A percentile compares a stretch with the other conserved stretches of the same genome.
These are phyloP conservation scores for Caenorhabditis doughertyi DNA, from an alignment of 2,888 invertebrate species.

Conservation along the genomic window DNA sequence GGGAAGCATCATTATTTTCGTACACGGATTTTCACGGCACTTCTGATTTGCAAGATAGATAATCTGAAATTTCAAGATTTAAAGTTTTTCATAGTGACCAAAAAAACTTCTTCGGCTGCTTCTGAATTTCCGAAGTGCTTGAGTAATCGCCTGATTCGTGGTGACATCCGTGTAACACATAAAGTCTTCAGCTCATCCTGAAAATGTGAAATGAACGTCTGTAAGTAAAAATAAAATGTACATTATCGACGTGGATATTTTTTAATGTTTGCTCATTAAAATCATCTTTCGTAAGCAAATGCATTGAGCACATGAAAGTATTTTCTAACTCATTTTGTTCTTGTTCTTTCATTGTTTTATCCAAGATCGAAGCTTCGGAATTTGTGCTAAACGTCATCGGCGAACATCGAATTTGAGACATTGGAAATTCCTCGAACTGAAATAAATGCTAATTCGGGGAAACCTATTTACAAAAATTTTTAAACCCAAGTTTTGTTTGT, in stretches of 20 bases:
- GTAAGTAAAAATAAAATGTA: not conserved
- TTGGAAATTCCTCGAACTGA: too few species aligned
- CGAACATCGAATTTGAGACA: not conserved
- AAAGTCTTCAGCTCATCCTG: constrained; percentile 6
- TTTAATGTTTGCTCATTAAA: constrained; percentile 10
- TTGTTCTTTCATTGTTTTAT: not conserved
- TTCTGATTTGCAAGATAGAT: constrained; percentile 16
- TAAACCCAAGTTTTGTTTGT: too few species aligned
- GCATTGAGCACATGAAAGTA: not conserved
- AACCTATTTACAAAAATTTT: too few species aligned
- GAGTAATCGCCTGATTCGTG: constrained; percentile 2
- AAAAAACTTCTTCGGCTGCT: constrained; percentile 16
- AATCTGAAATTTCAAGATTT: constrained; percentile 26
- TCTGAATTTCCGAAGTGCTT: constrained; percentile 19
- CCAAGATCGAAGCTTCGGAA: not conserved
- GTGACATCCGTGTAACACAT: constrained; percentile 25
- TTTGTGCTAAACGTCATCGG: not conserved
- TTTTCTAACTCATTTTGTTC: not conserved
- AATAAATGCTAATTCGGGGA: too few species aligned
- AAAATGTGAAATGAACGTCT: not conserved
- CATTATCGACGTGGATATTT: constrained; percentile 12
- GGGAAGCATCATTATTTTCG: not conserved
- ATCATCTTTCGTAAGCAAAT: constrained; percentile 24
- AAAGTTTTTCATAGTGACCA: not conserved
- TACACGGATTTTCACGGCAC: constrained; percentile 13